These are phyloP conservation scores for Chironomus tepperi DNA, from an alignment of 1,140 invertebrate species.

Conservation along the genomic window DNA sequence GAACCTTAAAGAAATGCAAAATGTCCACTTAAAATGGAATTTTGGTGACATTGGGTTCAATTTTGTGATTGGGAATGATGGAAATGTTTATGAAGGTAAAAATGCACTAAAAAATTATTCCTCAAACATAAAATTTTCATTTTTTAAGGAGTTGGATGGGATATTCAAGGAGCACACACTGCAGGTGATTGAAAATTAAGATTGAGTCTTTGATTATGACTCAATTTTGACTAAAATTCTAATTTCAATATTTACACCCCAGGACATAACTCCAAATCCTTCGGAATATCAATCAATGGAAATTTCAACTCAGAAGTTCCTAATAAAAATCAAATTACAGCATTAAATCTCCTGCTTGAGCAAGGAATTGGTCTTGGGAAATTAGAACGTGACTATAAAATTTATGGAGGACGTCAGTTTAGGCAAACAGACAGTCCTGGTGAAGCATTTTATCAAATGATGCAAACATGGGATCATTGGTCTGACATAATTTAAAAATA, in stretches of 20 bases:
- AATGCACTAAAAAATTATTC: not conserved
- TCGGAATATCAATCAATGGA: slow-evolving; percentile 64
- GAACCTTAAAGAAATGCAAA: slow-evolving; percentile 45
- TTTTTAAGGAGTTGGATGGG: slow-evolving; percentile 48
- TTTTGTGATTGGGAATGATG: slow-evolving; percentile 66
- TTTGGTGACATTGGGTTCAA: slow-evolving; percentile 45
- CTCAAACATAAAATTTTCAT: not conserved
- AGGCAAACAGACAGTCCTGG: slow-evolving; percentile 52
- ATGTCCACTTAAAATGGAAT: slow-evolving; percentile 47
- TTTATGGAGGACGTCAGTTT: slow-evolving; percentile 54
- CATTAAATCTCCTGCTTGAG: slow-evolving; percentile 47
- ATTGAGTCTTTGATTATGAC: too few relatives aligned
- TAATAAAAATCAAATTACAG: slow-evolving; percentile 46
- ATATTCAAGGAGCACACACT: slow-evolving; percentile 50
- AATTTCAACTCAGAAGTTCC: slow-evolving; percentile 48
- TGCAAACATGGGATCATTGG: slow-evolving; percentile 50
- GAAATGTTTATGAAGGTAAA: slow-evolving; percentile 52
- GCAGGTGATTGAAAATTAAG: too few relatives aligned
- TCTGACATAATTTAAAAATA: slow-evolving; percentile 24
- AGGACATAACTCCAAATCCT: slow-evolving; percentile 49
- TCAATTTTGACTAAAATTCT: too few relatives aligned
- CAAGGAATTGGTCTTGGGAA: slow-evolving; percentile 53
- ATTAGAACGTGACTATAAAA: slow-evolving; percentile 46
- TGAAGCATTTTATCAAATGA: slow-evolving; percentile 46
- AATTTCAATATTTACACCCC: not conserved